Base-by-base conservation (phyloP, 2,888 invertebrate genomes). In the Apamea anceps region DNA sequence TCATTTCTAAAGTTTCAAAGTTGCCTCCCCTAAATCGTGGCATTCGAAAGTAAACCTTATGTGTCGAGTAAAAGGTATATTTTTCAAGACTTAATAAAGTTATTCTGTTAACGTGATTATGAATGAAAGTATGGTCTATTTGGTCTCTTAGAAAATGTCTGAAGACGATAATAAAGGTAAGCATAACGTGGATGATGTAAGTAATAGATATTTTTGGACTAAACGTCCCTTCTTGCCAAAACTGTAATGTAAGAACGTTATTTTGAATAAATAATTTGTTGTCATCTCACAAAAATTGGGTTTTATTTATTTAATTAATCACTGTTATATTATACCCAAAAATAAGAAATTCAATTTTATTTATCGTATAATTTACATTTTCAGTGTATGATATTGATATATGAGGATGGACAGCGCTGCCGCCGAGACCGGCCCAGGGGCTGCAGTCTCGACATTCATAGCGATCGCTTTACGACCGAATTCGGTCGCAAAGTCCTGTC, bases 261-360 rank as follows among this genome's bases (percentile, higher is more conserved):
- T 94, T 94, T 95, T 93, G 80, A 95, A 93, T 95, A 94, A 94
- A 95, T 87, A 88, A 93, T 94, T 92, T 93, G 94, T 93, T 94
- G 93, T 94, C 94, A 93, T 94, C 94, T 84, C 91, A 86, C 73
- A 62, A 72, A 18, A 86, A 68, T 37, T 15, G 51, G 2, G 60
- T 86, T 85, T 85, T 65, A 86, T 81, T 78, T 68, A 86, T 80
- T 78, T 67, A 18, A 32, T 21, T 3, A 63, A 63, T 18, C 28
- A 28, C 62, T 62, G 28, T 62, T 28, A 15, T n/a, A 3, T 10
- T 57, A 15, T 60, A 5, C 13, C 60, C 13, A 13, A 60, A 60
- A 60, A 25, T n/a, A n/a, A 13, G 54, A 3, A n/a, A n/a, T n/a
- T n/a, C n/a, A n/a, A n/a, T n/a, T 54, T 21, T 21, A 54, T 54